phyloP scores from a whole-genome alignment of 2,888 invertebrate species.

The Dorcus hopei region DNA sequence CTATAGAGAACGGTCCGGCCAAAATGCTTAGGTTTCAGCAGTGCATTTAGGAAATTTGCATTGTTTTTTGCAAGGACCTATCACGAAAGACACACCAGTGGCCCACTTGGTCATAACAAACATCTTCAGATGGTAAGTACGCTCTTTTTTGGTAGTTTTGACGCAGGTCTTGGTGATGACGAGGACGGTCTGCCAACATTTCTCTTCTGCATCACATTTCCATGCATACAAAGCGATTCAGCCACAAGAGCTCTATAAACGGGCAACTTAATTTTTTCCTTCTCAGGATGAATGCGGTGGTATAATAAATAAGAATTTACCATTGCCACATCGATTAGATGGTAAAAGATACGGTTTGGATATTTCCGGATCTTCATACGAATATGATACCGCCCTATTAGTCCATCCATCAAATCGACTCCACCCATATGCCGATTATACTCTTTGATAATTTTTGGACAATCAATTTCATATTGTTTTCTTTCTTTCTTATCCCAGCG shows the following conservation, averaged over 20 bases:
- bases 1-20: too few species aligned
- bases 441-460: slow-evolving; percentile 25
- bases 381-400: slow-evolving; percentile 24
- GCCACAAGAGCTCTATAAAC: not conserved
- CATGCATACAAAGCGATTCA: not conserved
- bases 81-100: too few species aligned
- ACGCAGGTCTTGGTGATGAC: too few species aligned
- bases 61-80: too few species aligned
- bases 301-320: slow-evolving; percentile 22
- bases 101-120: too few species aligned
- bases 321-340: slow-evolving; percentile 17
- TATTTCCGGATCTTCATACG: slow-evolving; percentile 22
- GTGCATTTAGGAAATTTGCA: too few species aligned
- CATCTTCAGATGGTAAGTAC: too few species aligned
- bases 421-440: slow-evolving; percentile 29
- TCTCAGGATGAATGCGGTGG: slow-evolving; percentile 8
- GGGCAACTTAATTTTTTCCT: slow-evolving; percentile 1
- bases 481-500: not conserved
- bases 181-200: too few species aligned
- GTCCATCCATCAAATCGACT: slow-evolving; percentile 29
- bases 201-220: too few species aligned
- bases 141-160: too few species aligned
- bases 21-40: too few species aligned
- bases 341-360: slow-evolving; percentile 13
- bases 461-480: slow-evolving; percentile 19